A percentile compares a stretch with the other conserved stretches of the same genome.
phyloP scores from a whole-genome alignment of 2,888 invertebrate species.

The Bibio marci region DNA sequence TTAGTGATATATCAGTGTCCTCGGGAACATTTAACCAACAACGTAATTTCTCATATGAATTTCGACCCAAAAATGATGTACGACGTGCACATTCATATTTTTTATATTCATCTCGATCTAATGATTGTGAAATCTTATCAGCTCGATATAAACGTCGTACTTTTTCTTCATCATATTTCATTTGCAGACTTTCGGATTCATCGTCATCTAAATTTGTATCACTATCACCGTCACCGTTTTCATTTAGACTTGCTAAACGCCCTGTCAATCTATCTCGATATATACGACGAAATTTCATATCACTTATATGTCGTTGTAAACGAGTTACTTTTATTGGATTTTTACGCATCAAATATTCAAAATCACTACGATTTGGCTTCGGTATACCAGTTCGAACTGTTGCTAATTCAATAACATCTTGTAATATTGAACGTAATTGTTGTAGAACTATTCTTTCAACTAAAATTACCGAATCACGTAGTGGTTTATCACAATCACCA shows the following conservation, averaged over 20 bases:
- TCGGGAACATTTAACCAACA: conserved; percentile 44
- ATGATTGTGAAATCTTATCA: conserved; percentile 38
- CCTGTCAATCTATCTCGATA: conserved; percentile 24
- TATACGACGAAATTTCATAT: conserved; percentile 31
- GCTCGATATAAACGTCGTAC: conserved; percentile 34
- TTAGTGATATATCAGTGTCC: conserved; percentile 39
- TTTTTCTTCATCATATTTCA: conserved; percentile 26
- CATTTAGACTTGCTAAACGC: conserved; percentile 22
- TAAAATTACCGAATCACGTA: conserved; percentile 62
- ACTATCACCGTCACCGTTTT: conserved; percentile 35
- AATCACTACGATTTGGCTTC: conserved; percentile 38
- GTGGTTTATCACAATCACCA: conserved; percentile 71
- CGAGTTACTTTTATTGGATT: conserved; percentile 61
- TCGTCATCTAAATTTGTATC: conserved; percentile 8
- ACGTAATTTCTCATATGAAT: conserved; percentile 37
- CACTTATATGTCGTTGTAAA: conserved; percentile 53
- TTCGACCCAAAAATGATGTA: conserved; percentile 46
- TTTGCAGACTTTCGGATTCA: conserved; percentile 21
- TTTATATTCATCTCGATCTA: conserved; percentile 44
- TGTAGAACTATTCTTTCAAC: conserved; percentile 71
- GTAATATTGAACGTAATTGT: conserved; percentile 61
- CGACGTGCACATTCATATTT: conserved; percentile 66
- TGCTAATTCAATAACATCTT: conserved; percentile 53
- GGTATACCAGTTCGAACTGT: conserved; percentile 43
- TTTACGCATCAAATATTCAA: conserved; percentile 68